Evolutionary conservation across 2,113 vertebrate species (phyloP), one percentile per base, ranked within the genome.

Genomic region (Pycnonotus jocosus): DNA sequence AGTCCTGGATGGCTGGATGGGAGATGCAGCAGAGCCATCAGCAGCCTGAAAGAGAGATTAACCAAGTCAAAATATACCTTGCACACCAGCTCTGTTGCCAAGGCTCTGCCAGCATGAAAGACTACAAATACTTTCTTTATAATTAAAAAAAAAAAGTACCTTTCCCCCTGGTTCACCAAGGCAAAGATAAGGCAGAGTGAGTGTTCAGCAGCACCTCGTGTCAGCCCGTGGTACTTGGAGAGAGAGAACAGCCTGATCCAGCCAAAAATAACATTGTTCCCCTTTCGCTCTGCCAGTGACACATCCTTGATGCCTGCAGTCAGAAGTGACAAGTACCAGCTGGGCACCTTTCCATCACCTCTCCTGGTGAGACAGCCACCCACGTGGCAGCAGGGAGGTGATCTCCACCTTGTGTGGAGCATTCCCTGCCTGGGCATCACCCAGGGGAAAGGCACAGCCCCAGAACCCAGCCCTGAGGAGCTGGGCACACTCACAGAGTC

Each of bases 401-500:
- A 61, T 12, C 38, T 48, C 65, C 7, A 31, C 50, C 37, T 73
- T 1, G 11, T 15, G 45, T 0, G 5, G 42, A 38, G 20, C 69
- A 40, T 23, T 40, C 48, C 40, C 40, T 5, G 8, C 58, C 37
- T 1, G 2, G 25, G 23, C 70, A 68, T 20, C 47, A 2, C 17
- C 33, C 58, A 4, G 4, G n/a, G 40, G 21, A n/a, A 57, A 33
- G 1, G 5, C 25, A 12, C 15, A 37, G 58, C 45, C 48, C 31
- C 37, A 27, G 21, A 56, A 17, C 30, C 20, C 13, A 80, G 25
- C 27, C 81, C 7, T 0, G 1, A 38, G 35, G 11, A 60, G 66
- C 12, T n/a, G 37, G 7, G 20, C 10, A 11, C 15, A 23, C 10
- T 10, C 15, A 19, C 16, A 7, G 2, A 4, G 0, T 6, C 42